These are phyloP conservation scores for Anas platyrhynchos DNA, from an alignment of 2,113 vertebrate genomes.

Conservation along the genomic window DNA sequence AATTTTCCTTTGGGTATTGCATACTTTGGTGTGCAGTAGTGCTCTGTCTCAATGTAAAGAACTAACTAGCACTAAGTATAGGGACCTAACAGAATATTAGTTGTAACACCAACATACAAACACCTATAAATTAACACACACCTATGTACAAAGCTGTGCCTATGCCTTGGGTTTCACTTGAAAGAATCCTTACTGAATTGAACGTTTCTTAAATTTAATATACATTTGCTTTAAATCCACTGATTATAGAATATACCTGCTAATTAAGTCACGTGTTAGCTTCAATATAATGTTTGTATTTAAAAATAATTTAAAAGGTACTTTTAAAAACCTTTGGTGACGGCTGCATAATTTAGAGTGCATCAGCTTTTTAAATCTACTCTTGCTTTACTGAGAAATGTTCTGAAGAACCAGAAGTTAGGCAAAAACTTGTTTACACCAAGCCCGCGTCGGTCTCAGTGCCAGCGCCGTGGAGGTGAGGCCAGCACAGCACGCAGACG, in stretches of 20 bases:
- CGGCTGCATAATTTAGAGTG: conserved; percentile 48
- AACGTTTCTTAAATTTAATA: conserved; percentile 47
- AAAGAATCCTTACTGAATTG: conserved; percentile 57
- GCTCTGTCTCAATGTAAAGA: conserved; percentile 80
- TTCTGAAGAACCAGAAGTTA: not conserved
- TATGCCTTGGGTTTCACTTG: conserved; percentile 70
- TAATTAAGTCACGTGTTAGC: conserved; percentile 59
- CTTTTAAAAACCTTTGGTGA: conserved; percentile 71
- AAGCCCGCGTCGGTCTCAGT: not conserved
- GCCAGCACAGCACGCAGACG: rapidly evolving
- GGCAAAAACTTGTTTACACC: not conserved
- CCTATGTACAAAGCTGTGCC: conserved; percentile 73
- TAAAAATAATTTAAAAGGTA: conserved; percentile 61
- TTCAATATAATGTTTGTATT: conserved; percentile 58
- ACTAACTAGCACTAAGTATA: conserved; percentile 73
- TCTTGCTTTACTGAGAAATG: not conserved
- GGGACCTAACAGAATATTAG: conserved; percentile 62
- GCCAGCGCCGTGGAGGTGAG: rapidly evolving
- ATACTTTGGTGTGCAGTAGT: conserved; percentile 85
- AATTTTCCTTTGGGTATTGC: conserved; percentile 80
- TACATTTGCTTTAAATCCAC: conserved; percentile 62
- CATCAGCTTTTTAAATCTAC: conserved; percentile 2
- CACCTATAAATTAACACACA: conserved; percentile 73
- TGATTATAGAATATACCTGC: conserved; percentile 59
- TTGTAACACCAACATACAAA: conserved; percentile 77